A percentile compares a stretch with the other conserved stretches of the same genome.
Evolutionary conservation across 2,113 vertebrate genomes (phyloP).

Genomic region (zebrafish (Danio rerio)): DNA sequence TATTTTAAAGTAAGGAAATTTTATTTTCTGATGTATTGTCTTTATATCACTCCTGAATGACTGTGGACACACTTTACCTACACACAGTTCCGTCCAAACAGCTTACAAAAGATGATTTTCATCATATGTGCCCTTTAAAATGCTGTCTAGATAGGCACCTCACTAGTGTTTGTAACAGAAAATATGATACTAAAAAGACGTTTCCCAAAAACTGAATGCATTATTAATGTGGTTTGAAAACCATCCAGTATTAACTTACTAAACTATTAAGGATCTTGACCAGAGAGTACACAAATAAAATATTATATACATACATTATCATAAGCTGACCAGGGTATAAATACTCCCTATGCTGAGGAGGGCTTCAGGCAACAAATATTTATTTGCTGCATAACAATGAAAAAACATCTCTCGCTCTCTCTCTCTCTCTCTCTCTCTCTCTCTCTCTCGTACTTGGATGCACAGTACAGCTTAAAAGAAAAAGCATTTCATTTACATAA

Average conservation of each 20-base stretch:
- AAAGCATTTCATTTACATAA: constrained; percentile 66
- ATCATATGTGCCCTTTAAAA: too few relatives aligned
- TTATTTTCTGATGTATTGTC: too few relatives aligned
- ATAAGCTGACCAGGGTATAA: constrained; percentile 44
- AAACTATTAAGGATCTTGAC: not conserved
- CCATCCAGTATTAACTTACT: not conserved
- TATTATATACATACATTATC: constrained; percentile 17
- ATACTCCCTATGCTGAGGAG: constrained; percentile 21
- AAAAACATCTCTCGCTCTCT: constrained; percentile 8
- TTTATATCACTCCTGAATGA: too few relatives aligned
- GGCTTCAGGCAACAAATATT: constrained; percentile 38
- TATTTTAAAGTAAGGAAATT: too few relatives aligned
- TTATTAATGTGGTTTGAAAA: not conserved
- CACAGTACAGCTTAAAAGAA: constrained; percentile 57
- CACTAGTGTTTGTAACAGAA: not conserved
- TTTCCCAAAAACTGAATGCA: not conserved
- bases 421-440: not conserved
- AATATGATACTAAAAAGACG: not conserved
- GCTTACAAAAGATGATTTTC: too few relatives aligned
- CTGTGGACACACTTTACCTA: too few relatives aligned
- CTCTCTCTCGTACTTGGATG: constrained; percentile 16
- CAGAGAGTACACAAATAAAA: not conserved
- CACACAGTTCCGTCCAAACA: too few relatives aligned
- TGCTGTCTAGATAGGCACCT: not conserved
- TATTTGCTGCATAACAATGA: constrained; percentile 39